These are phyloP conservation scores for Lithophane semibrunnea DNA, from an alignment of 2,888 invertebrate species.

Conservation along the genomic window DNA sequence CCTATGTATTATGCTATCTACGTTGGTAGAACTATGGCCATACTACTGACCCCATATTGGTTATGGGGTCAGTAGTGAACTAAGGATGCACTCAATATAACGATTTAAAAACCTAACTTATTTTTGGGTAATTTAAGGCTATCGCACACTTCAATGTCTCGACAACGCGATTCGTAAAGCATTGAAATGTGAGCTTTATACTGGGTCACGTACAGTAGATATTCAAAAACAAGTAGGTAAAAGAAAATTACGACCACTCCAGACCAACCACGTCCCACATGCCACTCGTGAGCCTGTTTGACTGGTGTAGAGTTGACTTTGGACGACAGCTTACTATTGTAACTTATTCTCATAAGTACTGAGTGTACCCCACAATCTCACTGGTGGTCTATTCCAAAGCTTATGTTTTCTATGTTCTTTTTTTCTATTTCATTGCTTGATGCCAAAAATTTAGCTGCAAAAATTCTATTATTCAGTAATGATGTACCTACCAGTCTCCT, in stretches of 20 bases:
- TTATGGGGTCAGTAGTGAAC: neutral
- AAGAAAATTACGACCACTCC: neutral
- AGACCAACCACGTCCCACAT: neutral
- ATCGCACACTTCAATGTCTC: neutral
- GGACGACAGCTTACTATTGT: constrained; percentile 12
- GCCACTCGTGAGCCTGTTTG: neutral
- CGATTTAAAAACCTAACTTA: neutral
- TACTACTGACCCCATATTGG: no score
- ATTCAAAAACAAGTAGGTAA: neutral
- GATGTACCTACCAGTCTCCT: constrained; percentile 82
- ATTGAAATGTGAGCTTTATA: constrained; percentile 10
- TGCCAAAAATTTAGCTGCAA: constrained; percentile 89
- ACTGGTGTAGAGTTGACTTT: neutral
- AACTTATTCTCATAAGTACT: constrained; percentile 27
- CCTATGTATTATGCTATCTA: neutral
- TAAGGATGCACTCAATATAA: neutral
- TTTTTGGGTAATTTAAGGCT: neutral
- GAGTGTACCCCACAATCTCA: constrained; percentile 75
- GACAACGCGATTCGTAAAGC: neutral
- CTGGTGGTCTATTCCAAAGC: constrained; percentile 88
- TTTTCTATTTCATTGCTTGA: constrained; percentile 86
- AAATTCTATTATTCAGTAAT: constrained; percentile 84
- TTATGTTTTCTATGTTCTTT: constrained; percentile 78
- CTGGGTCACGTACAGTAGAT: neutral
- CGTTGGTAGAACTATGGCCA: neutral